A percentile compares a stretch with the other conserved stretches of the same genome.
Conservation (phyloP, 2,888 invertebrate species). For the Cheilosia grossa region DNA sequence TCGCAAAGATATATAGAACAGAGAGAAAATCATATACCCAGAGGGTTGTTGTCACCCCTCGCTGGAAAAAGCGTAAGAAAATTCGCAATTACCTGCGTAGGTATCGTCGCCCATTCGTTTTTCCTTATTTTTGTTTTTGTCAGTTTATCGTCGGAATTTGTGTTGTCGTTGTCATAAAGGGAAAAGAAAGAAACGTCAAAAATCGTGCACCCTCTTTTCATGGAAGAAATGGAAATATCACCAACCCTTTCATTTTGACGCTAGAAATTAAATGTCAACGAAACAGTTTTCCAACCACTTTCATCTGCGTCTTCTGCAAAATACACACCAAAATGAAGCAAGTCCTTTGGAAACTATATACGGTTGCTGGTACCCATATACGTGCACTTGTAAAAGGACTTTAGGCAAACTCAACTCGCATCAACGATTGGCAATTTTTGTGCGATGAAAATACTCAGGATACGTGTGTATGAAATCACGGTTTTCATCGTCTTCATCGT, state of each 20-base stretch:
- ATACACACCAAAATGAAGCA: conserved; percentile 8
- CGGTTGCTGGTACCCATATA: not conserved
- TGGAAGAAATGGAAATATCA: conserved; percentile 21
- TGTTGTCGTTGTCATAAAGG: conserved; percentile 27
- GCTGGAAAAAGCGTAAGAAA: conserved; percentile 40
- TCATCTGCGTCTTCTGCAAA: conserved; percentile 52
- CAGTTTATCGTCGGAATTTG: conserved; percentile 41
- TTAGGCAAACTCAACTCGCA: conserved; percentile 6
- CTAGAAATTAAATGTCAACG: conserved; percentile 64
- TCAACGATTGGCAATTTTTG: conserved; percentile 52
- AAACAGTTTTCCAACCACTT: conserved; percentile 66
- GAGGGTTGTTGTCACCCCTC: conserved; percentile 49
- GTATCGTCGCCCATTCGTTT: conserved; percentile 9
- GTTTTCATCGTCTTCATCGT: conserved; percentile 26
- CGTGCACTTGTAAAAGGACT: not conserved
- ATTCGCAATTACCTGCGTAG: conserved; percentile 59
- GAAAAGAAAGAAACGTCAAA: conserved; percentile 49
- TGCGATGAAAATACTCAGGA: conserved; percentile 36
- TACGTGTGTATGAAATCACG: conserved; percentile 49
- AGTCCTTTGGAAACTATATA: not conserved
- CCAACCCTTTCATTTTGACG: conserved; percentile 52
- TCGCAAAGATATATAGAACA: not conserved
- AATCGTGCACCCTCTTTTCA: conserved; percentile 47
- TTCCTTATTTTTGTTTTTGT: conserved; percentile 1
- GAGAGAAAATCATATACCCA: not conserved